A percentile compares a stretch with the other conserved stretches of the same genome.
Conservation (phyloP, 2,888 invertebrate genomes). For the Pogonocherus hispidulus region DNA sequence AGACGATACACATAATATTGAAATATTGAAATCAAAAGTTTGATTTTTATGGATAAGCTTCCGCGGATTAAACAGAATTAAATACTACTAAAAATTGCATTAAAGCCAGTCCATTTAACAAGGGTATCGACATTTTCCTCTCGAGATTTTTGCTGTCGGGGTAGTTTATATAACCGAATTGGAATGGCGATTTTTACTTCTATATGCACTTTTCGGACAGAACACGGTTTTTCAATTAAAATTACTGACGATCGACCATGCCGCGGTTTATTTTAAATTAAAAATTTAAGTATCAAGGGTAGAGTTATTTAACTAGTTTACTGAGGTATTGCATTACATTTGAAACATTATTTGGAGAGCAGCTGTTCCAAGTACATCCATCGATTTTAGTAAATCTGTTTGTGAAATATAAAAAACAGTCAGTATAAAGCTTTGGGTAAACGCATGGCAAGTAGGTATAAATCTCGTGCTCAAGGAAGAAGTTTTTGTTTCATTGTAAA, state of each 20-base stretch:
- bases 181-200: slow-evolving; percentile 10
- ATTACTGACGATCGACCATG: slow-evolving; percentile 44
- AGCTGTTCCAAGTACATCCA: not conserved
- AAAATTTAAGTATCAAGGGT: slow-evolving; percentile 36
- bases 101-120: not conserved
- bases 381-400: too few species aligned
- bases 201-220: slow-evolving; percentile 34
- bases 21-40: too few species aligned
- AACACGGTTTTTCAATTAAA: slow-evolving; percentile 52
- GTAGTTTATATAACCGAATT: slow-evolving; percentile 18
- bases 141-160: not conserved
- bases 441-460: too few species aligned
- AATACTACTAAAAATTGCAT: not conserved
- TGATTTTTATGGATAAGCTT: too few species aligned
- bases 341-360: slow-evolving; percentile 24
- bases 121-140: slow-evolving; percentile 9
- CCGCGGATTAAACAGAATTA: too few species aligned
- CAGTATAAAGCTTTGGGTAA: too few species aligned
- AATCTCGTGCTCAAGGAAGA: too few species aligned
- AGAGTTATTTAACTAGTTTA: slow-evolving; percentile 40
- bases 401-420: too few species aligned
- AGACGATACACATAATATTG: too few species aligned
- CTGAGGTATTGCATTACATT: slow-evolving; percentile 38
- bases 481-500: too few species aligned
- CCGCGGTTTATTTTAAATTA: slow-evolving; percentile 47